Evolutionary conservation across 2,888 invertebrate genomes (phyloP).

Genomic region (Cosmorhoe ocellata): DNA sequence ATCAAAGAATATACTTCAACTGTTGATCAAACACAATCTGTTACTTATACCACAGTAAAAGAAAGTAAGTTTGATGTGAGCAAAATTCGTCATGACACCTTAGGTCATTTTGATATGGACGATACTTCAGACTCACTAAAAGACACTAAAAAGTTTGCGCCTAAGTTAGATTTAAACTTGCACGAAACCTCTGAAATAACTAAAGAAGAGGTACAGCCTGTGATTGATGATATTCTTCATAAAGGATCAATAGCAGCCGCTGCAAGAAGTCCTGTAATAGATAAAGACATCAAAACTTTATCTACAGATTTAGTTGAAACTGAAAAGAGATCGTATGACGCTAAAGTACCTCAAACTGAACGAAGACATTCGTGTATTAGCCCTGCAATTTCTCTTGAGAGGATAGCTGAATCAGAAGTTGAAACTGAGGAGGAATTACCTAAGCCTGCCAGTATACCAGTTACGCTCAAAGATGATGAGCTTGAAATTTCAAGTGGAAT

Average conservation of each 20-base stretch:
- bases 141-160: constrained; percentile 48
- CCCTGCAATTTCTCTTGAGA: constrained; percentile 74
- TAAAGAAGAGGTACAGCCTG: constrained; percentile 70
- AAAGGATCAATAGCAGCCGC: constrained; percentile 68
- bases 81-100: constrained; percentile 70
- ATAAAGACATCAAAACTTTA: constrained; percentile 66
- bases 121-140: constrained; percentile 47
- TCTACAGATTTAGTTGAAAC: constrained; percentile 67
- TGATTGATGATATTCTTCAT: constrained; percentile 72
- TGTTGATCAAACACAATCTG: constrained; percentile 42
- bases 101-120: constrained; percentile 64
- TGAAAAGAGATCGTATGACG: constrained; percentile 73
- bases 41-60: constrained; percentile 34
- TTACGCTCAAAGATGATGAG: constrained; percentile 36
- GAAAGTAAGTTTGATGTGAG: constrained; percentile 66
- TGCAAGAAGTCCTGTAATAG: constrained; percentile 61
- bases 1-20: constrained; percentile 42
- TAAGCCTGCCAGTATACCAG: constrained; percentile 35
- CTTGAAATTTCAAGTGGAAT: constrained; percentile 49
- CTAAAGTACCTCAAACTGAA: constrained; percentile 74
- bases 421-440: constrained; percentile 69
- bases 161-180: constrained; percentile 52
- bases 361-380: constrained; percentile 76
- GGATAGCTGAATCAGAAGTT: constrained; percentile 73
- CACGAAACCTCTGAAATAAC: constrained; percentile 61